phyloP scores from a whole-genome alignment of 2,113 vertebrate species.

The Sturnus vulgaris region DNA sequence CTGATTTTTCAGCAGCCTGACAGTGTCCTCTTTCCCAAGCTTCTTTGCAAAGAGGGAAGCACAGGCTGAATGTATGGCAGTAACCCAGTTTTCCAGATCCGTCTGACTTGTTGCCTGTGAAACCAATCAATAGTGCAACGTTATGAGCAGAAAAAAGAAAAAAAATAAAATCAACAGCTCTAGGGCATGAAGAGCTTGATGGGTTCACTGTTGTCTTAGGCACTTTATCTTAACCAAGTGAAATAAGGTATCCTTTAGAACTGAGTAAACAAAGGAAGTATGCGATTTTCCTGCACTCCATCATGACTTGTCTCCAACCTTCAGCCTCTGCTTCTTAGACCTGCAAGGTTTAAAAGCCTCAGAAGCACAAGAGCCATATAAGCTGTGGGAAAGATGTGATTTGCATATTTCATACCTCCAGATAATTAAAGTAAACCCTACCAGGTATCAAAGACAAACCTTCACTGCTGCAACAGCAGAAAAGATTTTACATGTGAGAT shows the following conservation, averaged over 20 bases:
- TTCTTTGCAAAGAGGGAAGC: constrained; percentile 93
- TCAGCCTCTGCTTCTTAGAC: not conserved
- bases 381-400: not conserved
- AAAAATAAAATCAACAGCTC: not conserved
- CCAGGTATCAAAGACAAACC: not conserved
- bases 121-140: not conserved
- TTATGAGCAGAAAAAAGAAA: not conserved
- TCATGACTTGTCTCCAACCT: not conserved
- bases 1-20: constrained; percentile 86
- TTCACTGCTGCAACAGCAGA: not conserved
- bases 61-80: constrained; percentile 93
- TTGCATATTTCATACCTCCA: not conserved
- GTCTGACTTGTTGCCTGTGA: constrained; percentile 92
- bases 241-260: not conserved
- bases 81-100: constrained; percentile 96
- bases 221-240: not conserved
- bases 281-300: not conserved
- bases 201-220: not conserved
- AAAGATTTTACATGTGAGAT: not conserved
- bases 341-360: not conserved
- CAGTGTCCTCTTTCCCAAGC: constrained; percentile 92
- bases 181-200: not conserved
- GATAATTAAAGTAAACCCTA: not conserved
- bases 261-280: not conserved
- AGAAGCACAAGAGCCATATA: not conserved